phyloP scores from a whole-genome alignment of 2,113 vertebrate genomes.

The Pituophis catenifer region DNA sequence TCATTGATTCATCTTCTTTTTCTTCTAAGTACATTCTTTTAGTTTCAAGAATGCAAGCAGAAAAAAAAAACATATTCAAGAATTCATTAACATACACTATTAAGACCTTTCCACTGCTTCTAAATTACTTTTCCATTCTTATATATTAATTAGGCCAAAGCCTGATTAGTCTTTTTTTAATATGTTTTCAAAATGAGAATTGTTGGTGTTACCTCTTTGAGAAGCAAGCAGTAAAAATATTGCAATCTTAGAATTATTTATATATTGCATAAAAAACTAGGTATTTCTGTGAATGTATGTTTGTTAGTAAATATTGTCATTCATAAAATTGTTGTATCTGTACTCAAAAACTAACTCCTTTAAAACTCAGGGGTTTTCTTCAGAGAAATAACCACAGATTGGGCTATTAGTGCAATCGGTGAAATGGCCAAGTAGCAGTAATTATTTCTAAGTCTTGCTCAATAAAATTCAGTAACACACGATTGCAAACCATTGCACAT shows the following conservation, averaged over 20 bases:
- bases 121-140: background rate
- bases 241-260: background rate
- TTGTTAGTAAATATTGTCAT: background rate
- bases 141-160: background rate
- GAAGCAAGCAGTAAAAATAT: background rate
- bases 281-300: background rate
- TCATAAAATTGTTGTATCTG: background rate
- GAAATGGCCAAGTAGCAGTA: background rate
- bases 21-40: background rate
- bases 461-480: background rate
- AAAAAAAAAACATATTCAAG: background rate
- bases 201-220: background rate
- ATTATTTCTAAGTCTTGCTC: background rate
- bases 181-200: background rate
- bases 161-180: background rate
- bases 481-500: background rate
- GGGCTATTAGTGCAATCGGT: background rate
- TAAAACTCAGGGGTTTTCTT: background rate
- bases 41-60: background rate
- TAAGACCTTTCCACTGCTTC: background rate
- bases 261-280: background rate
- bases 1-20: background rate
- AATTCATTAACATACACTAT: background rate
- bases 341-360: background rate
- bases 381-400: background rate